Percentiles rank a stretch among this genome's conserved stretches.
Evolutionary conservation across 2,113 vertebrate genomes (phyloP).

Genomic region (Isurus oxyrinchus): DNA sequence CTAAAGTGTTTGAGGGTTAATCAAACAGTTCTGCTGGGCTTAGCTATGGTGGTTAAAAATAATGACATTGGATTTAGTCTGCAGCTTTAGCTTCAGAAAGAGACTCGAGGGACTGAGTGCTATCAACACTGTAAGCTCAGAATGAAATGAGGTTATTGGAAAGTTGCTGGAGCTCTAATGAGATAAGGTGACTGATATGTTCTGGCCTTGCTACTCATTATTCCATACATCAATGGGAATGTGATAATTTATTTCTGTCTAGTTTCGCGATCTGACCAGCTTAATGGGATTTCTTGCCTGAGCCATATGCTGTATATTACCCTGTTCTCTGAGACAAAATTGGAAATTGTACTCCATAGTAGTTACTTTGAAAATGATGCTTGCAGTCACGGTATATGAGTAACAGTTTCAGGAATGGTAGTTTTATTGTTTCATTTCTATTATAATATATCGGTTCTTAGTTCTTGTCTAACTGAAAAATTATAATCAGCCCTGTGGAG

Average conservation of each 20-base stretch:
- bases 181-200: constrained; percentile 18
- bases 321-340: constrained; percentile 10
- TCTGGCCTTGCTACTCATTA: constrained; percentile 16
- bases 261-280: constrained; percentile 2
- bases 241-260: constrained; percentile 20
- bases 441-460: not conserved
- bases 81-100: not conserved
- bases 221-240: not conserved
- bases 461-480: not conserved
- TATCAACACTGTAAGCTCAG: not conserved
- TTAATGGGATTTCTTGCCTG: constrained; percentile 29
- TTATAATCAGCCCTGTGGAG: not conserved
- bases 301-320: not conserved
- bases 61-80: not conserved
- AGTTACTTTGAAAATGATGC: constrained; percentile 22
- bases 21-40: not conserved
- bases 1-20: not conserved
- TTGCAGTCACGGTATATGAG: not conserved
- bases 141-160: constrained; percentile 27
- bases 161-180: not conserved
- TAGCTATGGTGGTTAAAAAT: not conserved
- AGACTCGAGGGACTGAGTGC: not conserved
- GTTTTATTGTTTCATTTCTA: constrained; percentile 23
- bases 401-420: not conserved
- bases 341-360: constrained; percentile 22